These are phyloP conservation scores for Dolichallabes microphthalmus DNA, from an alignment of 2,113 vertebrate genomes.

Conservation along the genomic window DNA sequence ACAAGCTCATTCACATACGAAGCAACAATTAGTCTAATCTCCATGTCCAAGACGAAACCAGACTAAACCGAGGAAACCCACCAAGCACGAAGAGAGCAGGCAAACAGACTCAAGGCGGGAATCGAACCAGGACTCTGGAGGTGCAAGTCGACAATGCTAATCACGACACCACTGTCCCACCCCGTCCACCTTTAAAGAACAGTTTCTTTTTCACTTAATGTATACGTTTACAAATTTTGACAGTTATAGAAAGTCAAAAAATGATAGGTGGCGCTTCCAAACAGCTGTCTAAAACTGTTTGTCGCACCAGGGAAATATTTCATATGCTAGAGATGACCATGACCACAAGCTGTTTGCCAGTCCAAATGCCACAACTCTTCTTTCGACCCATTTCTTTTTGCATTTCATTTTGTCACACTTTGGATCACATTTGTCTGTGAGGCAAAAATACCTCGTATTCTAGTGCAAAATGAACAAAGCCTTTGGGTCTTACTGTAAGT, in stretches of 20 bases:
- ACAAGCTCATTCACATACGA: no score
- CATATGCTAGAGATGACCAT: constrained; percentile 31
- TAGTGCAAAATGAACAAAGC: constrained; percentile 21
- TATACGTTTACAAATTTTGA: not conserved
- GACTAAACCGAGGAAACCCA: no score
- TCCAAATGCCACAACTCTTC: constrained; percentile 34
- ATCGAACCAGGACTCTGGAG: no score
- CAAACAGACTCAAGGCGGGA: no score
- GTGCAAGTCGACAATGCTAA: no score
- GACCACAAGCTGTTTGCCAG: constrained; percentile 23
- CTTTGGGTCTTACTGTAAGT: not conserved
- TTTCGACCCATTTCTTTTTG: not conserved
- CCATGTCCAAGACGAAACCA: no score
- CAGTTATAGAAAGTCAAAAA: constrained; percentile 21
- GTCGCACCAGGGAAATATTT: constrained; percentile 40
- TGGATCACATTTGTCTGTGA: constrained; percentile 15
- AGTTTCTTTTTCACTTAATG: not conserved
- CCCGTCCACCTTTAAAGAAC: not conserved
- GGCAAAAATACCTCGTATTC: constrained; percentile 29
- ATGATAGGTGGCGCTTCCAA: constrained; percentile 35
- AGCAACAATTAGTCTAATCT: no score
- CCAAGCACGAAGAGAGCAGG: no score
- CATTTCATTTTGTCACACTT: not conserved
- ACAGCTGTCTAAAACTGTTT: not conserved
- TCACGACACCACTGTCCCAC: no score